Evolutionary conservation across 2,113 vertebrate species (phyloP).

Genomic region (Microtus richardsoni): DNA sequence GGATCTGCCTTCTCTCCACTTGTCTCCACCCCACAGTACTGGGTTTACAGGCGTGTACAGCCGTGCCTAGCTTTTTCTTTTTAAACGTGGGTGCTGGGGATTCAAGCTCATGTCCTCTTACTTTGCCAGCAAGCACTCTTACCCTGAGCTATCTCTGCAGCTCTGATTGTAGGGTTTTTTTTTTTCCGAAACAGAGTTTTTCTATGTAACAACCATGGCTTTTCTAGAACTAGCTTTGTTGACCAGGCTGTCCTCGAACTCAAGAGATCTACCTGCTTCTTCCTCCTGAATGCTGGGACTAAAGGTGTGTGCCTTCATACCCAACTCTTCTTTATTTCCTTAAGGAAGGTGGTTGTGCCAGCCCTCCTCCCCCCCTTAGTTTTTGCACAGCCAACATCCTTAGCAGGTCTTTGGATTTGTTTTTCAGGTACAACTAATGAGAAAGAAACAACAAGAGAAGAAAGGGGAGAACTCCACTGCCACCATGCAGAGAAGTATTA

Average conservation of each 20-base stretch:
- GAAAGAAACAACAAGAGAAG: background rate
- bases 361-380: background rate
- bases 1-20: background rate
- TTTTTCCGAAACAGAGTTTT: background rate
- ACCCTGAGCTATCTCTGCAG: background rate
- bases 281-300: no score
- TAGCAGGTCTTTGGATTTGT: background rate
- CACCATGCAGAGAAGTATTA: slow-evolving; percentile 83
- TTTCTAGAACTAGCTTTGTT: no score
- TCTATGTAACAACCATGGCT: no score
- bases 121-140: background rate
- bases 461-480: background rate
- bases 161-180: background rate
- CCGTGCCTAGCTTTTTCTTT: background rate
- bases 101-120: background rate
- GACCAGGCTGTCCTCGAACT: no score
- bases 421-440: slow-evolving; percentile 38
- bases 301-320: no score
- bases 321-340: background rate
- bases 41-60: background rate
- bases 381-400: background rate
- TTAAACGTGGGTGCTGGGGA: background rate
- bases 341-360: background rate
- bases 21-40: background rate
- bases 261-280: no score